Evolutionary conservation across 2,113 vertebrate species (phyloP).

Genomic region (cat (Felis catus)): F.catus_Fca126_mat1.0 CM031412.1:134639001-134639500

Average conservation of each 20-base stretch:
- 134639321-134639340: conserved; percentile 82
- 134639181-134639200: not conserved
- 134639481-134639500: conserved; percentile 65
- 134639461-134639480: conserved; percentile 74
- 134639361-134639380: conserved; percentile 79
- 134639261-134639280: conserved; percentile 76
- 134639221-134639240: conserved; percentile 72
- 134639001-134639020: not conserved
- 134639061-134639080: not conserved
- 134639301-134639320: conserved; percentile 58
- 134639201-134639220: conserved; percentile 76
- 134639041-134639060: conserved; percentile 13
- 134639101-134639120: not conserved
- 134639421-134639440: conserved; percentile 84
- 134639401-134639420: conserved; percentile 79
- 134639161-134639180: not conserved
- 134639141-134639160: not conserved
- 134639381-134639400: conserved; percentile 78
- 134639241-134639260: not conserved
- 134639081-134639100: not conserved
- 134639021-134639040: not conserved
- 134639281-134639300: conserved; percentile 65
- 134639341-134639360: conserved; percentile 56
- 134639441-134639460: conserved; percentile 79
- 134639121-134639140: not conserved